phyloP scores from a whole-genome alignment of 2,888 invertebrate genomes.

The Callyntrura guangdongensis region DNA sequence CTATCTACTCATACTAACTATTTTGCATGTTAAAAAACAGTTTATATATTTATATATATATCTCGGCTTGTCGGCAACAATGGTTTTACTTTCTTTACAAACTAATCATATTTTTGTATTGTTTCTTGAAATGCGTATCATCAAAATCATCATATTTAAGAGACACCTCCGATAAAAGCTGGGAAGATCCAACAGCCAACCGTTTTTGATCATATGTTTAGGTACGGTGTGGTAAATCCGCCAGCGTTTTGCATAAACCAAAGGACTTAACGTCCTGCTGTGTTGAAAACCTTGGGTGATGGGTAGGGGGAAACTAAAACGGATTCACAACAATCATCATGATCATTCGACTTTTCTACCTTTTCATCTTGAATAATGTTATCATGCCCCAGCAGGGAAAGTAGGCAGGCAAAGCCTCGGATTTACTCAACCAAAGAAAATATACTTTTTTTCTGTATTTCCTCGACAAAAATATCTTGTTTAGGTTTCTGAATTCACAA shows the following conservation, averaged over 20 bases:
- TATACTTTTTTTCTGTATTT: constrained; percentile 14
- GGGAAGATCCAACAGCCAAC: not conserved
- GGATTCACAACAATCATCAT: constrained; percentile 58
- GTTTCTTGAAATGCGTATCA: too few species aligned
- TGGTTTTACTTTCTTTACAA: not conserved
- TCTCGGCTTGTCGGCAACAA: not conserved
- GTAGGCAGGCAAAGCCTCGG: constrained; percentile 40
- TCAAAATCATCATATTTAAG: too few species aligned
- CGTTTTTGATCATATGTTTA: not conserved
- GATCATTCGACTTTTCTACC: not conserved
- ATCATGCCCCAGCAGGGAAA: not conserved
- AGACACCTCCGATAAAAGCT: not conserved
- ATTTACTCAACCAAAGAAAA: constrained; percentile 44
- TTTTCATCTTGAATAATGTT: not conserved
- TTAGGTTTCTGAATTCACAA: not conserved
- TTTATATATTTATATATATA: not conserved
- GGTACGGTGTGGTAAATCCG: constrained; percentile 57
- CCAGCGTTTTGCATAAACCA: constrained; percentile 71
- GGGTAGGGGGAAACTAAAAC: constrained; percentile 28
- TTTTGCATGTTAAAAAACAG: not conserved
- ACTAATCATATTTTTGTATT: too few species aligned
- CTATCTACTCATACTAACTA: not conserved
- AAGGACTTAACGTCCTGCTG: constrained; percentile 70
- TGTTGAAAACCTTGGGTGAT: constrained; percentile 45
- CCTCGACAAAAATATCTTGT: constrained; percentile 8